Conservation (phyloP, 2,888 invertebrate species). For the Balanococcus diminutus region DNA sequence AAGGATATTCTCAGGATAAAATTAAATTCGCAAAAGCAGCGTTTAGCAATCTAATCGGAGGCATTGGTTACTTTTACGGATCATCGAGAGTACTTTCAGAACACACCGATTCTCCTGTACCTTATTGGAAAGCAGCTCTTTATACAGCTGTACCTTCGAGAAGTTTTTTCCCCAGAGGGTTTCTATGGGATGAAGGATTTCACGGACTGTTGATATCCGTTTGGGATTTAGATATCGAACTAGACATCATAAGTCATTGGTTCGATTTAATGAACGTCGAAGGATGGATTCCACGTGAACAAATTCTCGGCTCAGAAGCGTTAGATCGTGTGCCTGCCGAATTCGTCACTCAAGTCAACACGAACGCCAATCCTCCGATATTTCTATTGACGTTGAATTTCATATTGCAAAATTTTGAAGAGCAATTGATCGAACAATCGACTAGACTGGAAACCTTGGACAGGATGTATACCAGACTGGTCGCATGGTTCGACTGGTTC, state of each 20-base stretch:
- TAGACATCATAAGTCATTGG: constrained; percentile 96
- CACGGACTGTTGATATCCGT: constrained; percentile 86
- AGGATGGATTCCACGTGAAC: constrained; percentile 99
- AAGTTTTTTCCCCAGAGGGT: constrained; percentile 97
- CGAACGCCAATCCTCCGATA: constrained; percentile 97
- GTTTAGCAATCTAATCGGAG: constrained; percentile 92
- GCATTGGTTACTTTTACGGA: constrained; percentile 97
- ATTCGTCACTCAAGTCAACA: constrained; percentile 92
- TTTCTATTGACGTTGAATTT: constrained; percentile 84
- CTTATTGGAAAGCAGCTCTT: constrained; percentile 91
- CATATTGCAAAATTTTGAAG: constrained; percentile 68
- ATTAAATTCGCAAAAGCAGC: constrained; percentile 77
- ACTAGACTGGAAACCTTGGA: constrained; percentile 64
- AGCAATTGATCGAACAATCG: constrained; percentile 61
- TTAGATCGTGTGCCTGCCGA: constrained; percentile 91
- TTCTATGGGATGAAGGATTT: constrained; percentile 99
- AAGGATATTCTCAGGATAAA: constrained; percentile 73
- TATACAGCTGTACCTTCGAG: constrained; percentile 92
- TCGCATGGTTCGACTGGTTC: constrained; percentile 97
- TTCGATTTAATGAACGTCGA: constrained; percentile 95
- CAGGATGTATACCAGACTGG: constrained; percentile 74
- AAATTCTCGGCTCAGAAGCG: constrained; percentile 75
- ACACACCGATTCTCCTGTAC: constrained; percentile 81
- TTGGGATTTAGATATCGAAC: constrained; percentile 81
- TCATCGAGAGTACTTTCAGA: constrained; percentile 81